A percentile compares a stretch with the other conserved stretches of the same genome.
phyloP scores from a whole-genome alignment of 2,888 invertebrate genomes.

The Euzetes globulus region DNA sequence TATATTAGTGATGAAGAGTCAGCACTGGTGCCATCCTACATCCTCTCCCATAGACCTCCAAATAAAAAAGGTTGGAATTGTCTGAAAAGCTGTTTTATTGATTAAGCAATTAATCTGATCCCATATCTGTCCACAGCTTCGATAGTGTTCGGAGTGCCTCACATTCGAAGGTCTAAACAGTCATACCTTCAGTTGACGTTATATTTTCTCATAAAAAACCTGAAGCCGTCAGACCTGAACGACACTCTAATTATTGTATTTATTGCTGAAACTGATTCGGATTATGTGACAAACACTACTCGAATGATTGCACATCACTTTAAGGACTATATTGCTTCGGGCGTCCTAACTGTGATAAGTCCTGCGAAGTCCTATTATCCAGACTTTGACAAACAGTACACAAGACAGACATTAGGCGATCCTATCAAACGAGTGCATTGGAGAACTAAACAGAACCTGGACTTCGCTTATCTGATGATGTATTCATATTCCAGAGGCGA shows the following conservation, averaged over 20 bases:
- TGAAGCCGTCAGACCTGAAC: slow-evolving; percentile 63
- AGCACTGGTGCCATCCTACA: not conserved
- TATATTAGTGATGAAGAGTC: slow-evolving; percentile 20
- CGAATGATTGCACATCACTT: slow-evolving; percentile 50
- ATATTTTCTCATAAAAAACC: slow-evolving; percentile 69
- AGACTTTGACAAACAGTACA: slow-evolving; percentile 55
- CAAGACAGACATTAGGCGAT: slow-evolving; percentile 71
- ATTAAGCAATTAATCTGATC: not conserved
- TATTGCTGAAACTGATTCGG: slow-evolving; percentile 60
- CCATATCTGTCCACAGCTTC: slow-evolving; percentile 55
- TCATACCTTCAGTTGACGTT: slow-evolving; percentile 76
- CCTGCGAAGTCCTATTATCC: slow-evolving; percentile 82
- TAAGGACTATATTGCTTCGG: slow-evolving; percentile 63
- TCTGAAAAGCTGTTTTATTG: not conserved
- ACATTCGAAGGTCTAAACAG: slow-evolving; percentile 77
- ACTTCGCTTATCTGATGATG: slow-evolving; percentile 87
- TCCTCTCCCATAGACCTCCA: not conserved
- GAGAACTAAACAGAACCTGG: slow-evolving; percentile 91
- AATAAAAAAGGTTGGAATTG: not conserved
- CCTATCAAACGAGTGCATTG: slow-evolving; percentile 55
- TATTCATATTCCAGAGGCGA: slow-evolving; percentile 77
- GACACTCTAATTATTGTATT: slow-evolving; percentile 75
- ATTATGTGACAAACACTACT: slow-evolving; percentile 13
- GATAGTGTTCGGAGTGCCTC: slow-evolving; percentile 78
- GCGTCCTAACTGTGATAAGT: slow-evolving; percentile 78